phyloP scores from a whole-genome alignment of 1,140 invertebrate species.

The Caenorhabditis briggsae region DNA sequence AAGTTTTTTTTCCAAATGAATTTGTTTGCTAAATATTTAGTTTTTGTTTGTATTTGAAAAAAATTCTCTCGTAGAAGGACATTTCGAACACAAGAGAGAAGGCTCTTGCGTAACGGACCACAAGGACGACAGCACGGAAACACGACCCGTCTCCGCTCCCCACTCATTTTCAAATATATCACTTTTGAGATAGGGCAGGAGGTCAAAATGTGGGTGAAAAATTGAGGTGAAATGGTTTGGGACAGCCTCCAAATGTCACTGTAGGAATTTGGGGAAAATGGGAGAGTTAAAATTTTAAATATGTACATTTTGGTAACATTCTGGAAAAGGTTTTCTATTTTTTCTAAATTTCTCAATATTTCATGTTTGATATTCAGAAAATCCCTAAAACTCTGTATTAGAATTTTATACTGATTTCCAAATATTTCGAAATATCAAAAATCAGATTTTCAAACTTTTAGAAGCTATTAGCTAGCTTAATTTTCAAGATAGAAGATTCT shows the following conservation, averaged over 20 bases:
- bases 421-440: background rate
- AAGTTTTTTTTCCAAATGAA: background rate
- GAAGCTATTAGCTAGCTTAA: too few species aligned
- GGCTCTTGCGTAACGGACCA: background rate
- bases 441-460: background rate
- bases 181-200: background rate
- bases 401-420: too few species aligned
- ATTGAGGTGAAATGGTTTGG: background rate
- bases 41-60: too few species aligned
- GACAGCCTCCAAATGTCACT: background rate
- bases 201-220: constrained; percentile 29
- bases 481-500: too few species aligned
- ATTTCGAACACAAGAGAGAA: background rate
- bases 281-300: background rate
- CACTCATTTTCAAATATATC: constrained; percentile 1
- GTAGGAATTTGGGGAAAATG: background rate
- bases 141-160: background rate
- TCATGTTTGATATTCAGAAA: too few species aligned
- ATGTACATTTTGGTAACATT: background rate
- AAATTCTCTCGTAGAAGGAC: background rate
- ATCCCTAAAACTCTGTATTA: too few species aligned
- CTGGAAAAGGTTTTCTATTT: too few species aligned
- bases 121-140: background rate
- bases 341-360: too few species aligned
- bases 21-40: background rate